These are phyloP conservation scores for Spongia lamella DNA, from an alignment of 37 sponge, comb jelly and placozoan genomes.

Conservation along the genomic window DNA sequence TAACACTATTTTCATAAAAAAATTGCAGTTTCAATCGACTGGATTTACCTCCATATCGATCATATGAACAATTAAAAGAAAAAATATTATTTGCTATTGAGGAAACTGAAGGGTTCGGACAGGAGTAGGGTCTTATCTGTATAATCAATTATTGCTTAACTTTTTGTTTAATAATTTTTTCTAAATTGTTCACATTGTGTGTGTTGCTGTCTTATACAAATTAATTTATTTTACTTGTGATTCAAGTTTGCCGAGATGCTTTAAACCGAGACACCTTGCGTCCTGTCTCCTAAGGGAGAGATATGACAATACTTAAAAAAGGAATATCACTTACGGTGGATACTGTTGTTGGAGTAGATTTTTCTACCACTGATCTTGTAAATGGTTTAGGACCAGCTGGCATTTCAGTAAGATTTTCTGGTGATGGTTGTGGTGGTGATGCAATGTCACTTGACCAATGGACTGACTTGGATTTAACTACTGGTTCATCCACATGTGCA, in stretches of 20 bases:
- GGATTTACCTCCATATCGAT: slow-evolving; percentile 85
- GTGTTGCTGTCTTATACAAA: no score
- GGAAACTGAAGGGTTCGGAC: slow-evolving; percentile 91
- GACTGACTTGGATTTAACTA: background rate
- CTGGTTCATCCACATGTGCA: background rate
- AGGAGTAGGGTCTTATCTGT: slow-evolving; percentile 66
- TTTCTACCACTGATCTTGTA: slow-evolving; percentile 61
- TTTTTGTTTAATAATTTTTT: no score
- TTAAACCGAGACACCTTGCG: no score
- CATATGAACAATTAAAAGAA: slow-evolving; percentile 85
- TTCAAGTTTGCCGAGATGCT: no score
- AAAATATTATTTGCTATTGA: slow-evolving; percentile 88
- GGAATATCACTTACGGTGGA: background rate
- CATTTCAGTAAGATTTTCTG: background rate
- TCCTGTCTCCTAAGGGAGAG: no score
- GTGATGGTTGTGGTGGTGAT: no score
- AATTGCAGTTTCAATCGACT: slow-evolving; percentile 89
- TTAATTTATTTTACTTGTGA: no score
- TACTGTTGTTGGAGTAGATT: background rate
- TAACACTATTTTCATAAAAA: no score
- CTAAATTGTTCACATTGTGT: no score
- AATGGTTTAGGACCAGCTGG: slow-evolving; percentile 31
- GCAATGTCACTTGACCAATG: no score
- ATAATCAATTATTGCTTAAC: no score
- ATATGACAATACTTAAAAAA: no score